These are phyloP conservation scores for Geophilus truncorum DNA, from an alignment of 2,888 invertebrate species.

Conservation along the genomic window DNA sequence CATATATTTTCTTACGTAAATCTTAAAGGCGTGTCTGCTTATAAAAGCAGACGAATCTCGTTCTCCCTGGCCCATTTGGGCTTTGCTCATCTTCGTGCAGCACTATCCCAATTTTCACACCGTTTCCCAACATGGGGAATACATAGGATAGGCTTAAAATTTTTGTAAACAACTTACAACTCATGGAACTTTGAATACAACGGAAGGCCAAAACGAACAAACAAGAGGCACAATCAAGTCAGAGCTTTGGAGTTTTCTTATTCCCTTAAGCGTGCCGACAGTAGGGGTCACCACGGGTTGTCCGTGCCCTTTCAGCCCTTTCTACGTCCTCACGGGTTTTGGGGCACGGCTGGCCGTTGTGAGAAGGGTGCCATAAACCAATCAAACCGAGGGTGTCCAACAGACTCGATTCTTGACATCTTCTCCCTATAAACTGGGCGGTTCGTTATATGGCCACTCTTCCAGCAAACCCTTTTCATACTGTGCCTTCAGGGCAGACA, in stretches of 20 bases:
- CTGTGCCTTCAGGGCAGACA: background rate
- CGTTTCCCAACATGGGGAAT: background rate
- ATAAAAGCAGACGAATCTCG: background rate
- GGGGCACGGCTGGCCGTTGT: conserved; percentile 28
- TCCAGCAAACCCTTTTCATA: conserved; percentile 30
- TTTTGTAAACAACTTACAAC: background rate
- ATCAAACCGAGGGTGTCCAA: conserved; percentile 22
- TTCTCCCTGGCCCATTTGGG: conserved; percentile 22
- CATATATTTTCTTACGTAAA: conserved; percentile 29
- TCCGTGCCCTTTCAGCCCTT: conserved; percentile 5
- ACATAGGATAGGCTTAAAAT: background rate
- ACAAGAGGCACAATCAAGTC: conserved; percentile 21
- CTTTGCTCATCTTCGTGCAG: background rate
- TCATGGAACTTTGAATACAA: background rate
- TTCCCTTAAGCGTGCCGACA: conserved; percentile 27
- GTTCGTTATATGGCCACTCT: conserved; percentile 31
- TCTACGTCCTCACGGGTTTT: conserved; percentile 6
- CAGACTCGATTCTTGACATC: conserved; percentile 21
- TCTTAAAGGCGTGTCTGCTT: conserved; percentile 1
- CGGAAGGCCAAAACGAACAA: conserved; percentile 18
- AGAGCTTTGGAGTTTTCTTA: conserved; percentile 18
- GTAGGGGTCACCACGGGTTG: conserved; percentile 22
- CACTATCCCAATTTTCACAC: background rate
- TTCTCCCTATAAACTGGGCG: conserved; percentile 22
- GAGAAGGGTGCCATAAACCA: conserved; percentile 28